phyloP scores from a whole-genome alignment of 2,113 vertebrate genomes.

The Indicator maculatus region DNA sequence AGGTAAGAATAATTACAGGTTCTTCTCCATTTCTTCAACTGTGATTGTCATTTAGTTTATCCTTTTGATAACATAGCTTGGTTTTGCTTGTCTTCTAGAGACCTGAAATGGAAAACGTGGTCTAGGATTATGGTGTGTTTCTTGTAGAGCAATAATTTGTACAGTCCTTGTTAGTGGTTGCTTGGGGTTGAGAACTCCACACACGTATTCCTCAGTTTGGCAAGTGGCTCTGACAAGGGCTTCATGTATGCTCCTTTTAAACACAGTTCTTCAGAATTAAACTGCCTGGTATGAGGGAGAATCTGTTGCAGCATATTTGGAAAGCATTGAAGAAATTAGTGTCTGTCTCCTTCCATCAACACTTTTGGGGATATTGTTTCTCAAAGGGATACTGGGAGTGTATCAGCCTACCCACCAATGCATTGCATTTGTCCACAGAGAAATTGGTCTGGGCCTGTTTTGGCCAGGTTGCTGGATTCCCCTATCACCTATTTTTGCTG shows the following conservation, averaged over 20 bases:
- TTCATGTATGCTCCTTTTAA: not conserved
- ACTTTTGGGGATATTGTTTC: not conserved
- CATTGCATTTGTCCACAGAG: not conserved
- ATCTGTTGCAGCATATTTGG: not conserved
- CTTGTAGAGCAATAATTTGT: not conserved
- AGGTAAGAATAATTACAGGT: conserved; percentile 78
- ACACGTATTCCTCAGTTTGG: not conserved
- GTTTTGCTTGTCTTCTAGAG: not conserved
- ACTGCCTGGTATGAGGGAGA: not conserved
- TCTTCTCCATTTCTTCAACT: not conserved
- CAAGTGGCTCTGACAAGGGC: not conserved
- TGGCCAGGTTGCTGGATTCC: not conserved
- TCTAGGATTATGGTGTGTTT: not conserved
- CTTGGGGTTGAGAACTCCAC: not conserved
- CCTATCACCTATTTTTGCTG: not conserved
- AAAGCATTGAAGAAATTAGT: not conserved
- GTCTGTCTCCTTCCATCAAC: not conserved
- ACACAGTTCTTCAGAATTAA: not conserved
- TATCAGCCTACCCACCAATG: not conserved
- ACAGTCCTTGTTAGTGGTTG: not conserved
- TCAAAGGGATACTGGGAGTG: not conserved
- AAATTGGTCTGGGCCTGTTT: not conserved
- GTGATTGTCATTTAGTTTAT: conserved; percentile 16
- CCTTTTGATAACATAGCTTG: not conserved
- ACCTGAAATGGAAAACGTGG: not conserved